Evolutionary conservation across 2,113 vertebrate species (phyloP), one percentile per base, ranked within the genome.

Genomic region (Myanophis thanlyinensis): DNA sequence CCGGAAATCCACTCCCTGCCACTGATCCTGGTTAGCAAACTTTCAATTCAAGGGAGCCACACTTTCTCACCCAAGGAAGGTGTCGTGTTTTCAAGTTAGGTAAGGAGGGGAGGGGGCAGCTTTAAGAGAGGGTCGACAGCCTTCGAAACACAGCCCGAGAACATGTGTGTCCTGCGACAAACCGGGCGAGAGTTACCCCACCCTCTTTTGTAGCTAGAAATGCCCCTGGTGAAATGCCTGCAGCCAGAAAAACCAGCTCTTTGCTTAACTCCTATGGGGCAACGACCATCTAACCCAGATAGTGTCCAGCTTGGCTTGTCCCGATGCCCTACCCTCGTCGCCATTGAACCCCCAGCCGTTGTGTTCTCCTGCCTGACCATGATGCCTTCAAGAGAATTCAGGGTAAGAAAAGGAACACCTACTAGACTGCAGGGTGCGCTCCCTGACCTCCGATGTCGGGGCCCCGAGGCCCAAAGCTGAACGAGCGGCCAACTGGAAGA

Each of bases 401-500:
- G 94, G 94, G 94, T 97, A 97, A 97, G 95, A 93, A 96, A 88
- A 88, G 15, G 95, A 97, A 98, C 98, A 99, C 99, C 98, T 99
- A 99, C 99, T 99, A 97, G 99, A 99, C 99, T 99, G 99, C 96
- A 99, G 98, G 93, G 99, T 99, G 98, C 98, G 99, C 97, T 99
- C 98, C 49, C 98, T 97, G 96, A 99, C 98, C 95, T 98, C 98
- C 94, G 98, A 98, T 97, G 99, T 99, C 98, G 98, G 99, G 96
- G 99, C 99, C 91, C 99, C 99, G 46, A 99, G 98, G 97, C 99
- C 99, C 97, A 99, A 98, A 49, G 96, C 97, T 8, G 99, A 99
- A 96, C 99, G 98, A 62, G 99, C 99, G 8, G 99, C 99, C 98
- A 99, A 97, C 67, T 98, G 98, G 97, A 99, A 99, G 95, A 97